A percentile compares a stretch with the other conserved stretches of the same genome.
phyloP scores from a whole-genome alignment of 2,888 invertebrate genomes.

The Globia sparganii region DNA sequence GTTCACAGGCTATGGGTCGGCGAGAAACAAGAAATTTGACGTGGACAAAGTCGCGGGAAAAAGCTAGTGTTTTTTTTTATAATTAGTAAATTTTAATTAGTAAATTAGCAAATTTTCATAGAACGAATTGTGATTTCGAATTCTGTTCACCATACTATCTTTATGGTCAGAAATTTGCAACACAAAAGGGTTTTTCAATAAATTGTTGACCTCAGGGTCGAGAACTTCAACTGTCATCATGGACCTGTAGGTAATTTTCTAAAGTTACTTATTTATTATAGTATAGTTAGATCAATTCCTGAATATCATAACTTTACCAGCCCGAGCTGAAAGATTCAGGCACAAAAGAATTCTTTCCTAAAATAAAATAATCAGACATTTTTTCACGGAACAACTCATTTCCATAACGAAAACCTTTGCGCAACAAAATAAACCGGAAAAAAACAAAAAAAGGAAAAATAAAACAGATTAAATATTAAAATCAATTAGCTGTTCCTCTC shows the following conservation, averaged over 20 bases:
- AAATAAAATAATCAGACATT: neutral
- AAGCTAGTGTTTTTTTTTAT: neutral
- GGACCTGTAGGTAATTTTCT: neutral
- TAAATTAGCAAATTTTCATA: neutral
- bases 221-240: neutral
- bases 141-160: neutral
- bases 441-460: neutral
- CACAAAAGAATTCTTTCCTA: neutral
- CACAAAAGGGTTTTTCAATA: neutral
- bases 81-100: no score
- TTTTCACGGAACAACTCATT: neutral
- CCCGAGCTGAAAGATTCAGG: neutral
- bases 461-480: constrained; percentile 58
- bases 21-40: no score
- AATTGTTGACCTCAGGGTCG: neutral
- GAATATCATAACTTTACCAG: neutral
- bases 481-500: constrained; percentile 49
- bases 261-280: neutral
- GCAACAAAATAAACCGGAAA: neutral
- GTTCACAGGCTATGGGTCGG: no score
- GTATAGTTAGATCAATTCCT: neutral
- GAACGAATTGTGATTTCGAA: neutral
- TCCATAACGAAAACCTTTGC: neutral
- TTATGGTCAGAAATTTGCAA: neutral
- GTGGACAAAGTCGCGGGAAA: no score